Base-by-base conservation (phyloP, 2,797 vertebrate genomes). In the Macropus fuliginosus region DNA sequence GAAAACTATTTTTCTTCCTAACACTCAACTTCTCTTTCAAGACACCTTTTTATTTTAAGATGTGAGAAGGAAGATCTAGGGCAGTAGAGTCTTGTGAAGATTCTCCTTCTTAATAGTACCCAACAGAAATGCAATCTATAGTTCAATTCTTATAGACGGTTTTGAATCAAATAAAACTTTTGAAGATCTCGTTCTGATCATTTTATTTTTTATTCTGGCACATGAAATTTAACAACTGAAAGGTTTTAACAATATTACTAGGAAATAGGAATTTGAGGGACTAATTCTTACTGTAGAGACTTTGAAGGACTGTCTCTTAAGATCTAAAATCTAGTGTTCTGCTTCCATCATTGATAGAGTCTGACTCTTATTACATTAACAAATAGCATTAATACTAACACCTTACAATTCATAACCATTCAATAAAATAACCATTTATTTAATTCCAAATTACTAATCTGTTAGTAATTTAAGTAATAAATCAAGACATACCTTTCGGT, bases 401-500 rank as follows among this genome's bases (percentile, higher is more conserved):
- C 40, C 31, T 34, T 66, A 66, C 31, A 66, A 34, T 66, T 66
- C 31, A n/a, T n/a, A 34, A n/a, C 31, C 24, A 50, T 28, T 87
- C 40, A 87, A 50, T 50, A 87, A 27, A 87, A 40, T 40, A 40
- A 74, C 14, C 34, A 74, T 18, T 74, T n/a, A 74, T 74, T 50
- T 46, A 87, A 46, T 87, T 87, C 21, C 74, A 46, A 50, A 24
- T 81, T 50, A 46, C 21, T 87, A 50, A 87, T 50, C 21, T 87
- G 21, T 28, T 87, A 87, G 46, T 10, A 52, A 52, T 87, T 87
- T 50, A n/a, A 31, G 18, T 8, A 50, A 16, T 0, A 31, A 14
- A 52, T 0, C n/a, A 0, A 55, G 29, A 93, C 99, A 91, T 99
- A 99, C 99, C 99, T 99, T 92, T 99, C 99, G 0, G 99, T 99